Percentiles rank a stretch among this genome's conserved stretches.
These are phyloP conservation scores for Pseudorhiza aurosa DNA, from an alignment of 30 jellyfish, hydroid and myxozoan species.

Conservation along the genomic window DNA sequence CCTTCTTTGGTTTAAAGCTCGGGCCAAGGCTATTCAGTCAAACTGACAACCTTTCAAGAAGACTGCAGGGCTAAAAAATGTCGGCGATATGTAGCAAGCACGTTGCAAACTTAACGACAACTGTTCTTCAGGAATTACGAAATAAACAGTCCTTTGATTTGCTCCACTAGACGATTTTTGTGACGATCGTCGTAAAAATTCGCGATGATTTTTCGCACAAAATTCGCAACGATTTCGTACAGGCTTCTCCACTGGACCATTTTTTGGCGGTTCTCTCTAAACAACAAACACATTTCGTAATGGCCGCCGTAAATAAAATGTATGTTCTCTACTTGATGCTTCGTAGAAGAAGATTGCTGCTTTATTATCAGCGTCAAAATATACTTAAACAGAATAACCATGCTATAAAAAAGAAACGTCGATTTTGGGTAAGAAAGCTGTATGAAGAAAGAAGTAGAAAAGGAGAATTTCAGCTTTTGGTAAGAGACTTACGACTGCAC, in stretches of 20 bases:
- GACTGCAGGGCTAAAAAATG: slow-evolving; percentile 53
- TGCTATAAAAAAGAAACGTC: not conserved
- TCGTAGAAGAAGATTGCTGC: not conserved
- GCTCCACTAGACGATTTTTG: slow-evolving; percentile 4
- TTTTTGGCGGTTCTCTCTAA: too few species aligned
- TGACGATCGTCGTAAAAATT: too few species aligned
- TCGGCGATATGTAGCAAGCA: slow-evolving; percentile 63
- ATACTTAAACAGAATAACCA: not conserved
- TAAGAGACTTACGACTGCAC: slow-evolving; percentile 21
- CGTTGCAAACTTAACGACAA: slow-evolving; percentile 49
- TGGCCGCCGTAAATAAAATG: too few species aligned
- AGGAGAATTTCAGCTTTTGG: slow-evolving; percentile 31
- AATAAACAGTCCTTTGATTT: slow-evolving; percentile 25
- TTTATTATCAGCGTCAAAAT: too few species aligned
- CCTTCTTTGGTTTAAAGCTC: slow-evolving; percentile 59
- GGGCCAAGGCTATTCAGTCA: slow-evolving; percentile 58
- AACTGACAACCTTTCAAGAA: slow-evolving; percentile 66
- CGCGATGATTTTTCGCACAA: too few species aligned
- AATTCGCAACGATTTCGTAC: too few species aligned
- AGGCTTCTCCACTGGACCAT: too few species aligned
- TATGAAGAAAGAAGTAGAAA: slow-evolving; percentile 15
- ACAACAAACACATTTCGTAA: too few species aligned
- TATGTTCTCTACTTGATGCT: slow-evolving; percentile 19
- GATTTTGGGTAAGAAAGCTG: slow-evolving; percentile 40
- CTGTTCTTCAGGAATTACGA: slow-evolving; percentile 43